A percentile compares a stretch with the other conserved stretches of the same genome.
phyloP scores from a whole-genome alignment of 1,140 invertebrate genomes.

The Colletes latitarsis region DNA sequence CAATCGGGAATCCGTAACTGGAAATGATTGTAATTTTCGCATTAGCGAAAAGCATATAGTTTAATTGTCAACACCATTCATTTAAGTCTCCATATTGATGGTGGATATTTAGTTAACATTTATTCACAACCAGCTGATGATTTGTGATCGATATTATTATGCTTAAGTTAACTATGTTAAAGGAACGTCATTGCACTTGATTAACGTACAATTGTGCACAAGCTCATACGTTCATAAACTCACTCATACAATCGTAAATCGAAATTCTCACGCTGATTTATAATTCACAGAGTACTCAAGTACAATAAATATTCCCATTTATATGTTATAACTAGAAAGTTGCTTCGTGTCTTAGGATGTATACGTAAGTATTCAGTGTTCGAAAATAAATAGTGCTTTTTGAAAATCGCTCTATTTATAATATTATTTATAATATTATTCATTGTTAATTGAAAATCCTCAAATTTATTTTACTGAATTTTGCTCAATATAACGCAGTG shows the following conservation, averaged over 20 bases:
- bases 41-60: constrained; percentile 23
- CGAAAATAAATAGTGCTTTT: no score
- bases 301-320: neutral
- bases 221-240: neutral
- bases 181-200: constrained; percentile 48
- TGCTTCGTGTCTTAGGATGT: no score
- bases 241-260: constrained; percentile 3
- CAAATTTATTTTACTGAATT: no score
- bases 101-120: constrained; percentile 66
- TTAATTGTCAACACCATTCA: constrained; percentile 35
- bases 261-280: constrained; percentile 19
- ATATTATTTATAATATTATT: no score
- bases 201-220: constrained; percentile 17
- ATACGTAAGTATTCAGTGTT: no score
- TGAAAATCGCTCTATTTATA: no score
- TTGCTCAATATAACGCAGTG: no score
- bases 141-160: constrained; percentile 66
- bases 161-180: constrained; percentile 55
- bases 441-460: no score
- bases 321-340: no score
- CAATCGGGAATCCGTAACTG: neutral
- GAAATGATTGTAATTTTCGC: constrained; percentile 14
- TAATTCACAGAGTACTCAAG: constrained; percentile 6
- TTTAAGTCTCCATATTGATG: constrained; percentile 36
- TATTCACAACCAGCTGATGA: constrained; percentile 75